Base-by-base conservation (phyloP, 2,113 vertebrate species). In the Puffinus mauretanicus region DNA sequence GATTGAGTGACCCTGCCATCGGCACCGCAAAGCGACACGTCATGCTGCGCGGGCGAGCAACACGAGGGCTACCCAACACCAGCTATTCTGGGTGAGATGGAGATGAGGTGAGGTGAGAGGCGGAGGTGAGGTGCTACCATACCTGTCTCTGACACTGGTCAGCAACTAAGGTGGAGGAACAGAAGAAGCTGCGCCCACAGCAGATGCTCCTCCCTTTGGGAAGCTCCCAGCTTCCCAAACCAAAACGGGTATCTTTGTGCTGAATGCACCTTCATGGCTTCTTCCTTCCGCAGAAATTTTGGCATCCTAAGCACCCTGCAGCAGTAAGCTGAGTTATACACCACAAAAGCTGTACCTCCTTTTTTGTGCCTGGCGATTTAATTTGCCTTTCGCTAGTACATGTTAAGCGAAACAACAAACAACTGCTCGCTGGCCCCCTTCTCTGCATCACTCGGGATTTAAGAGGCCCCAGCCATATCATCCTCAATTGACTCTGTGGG, bases 1-100 rank as follows among this genome's bases (percentile, higher is more conserved):
- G 47, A 38, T 5, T 0, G n/a, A 49, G 8, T 1, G 16, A 58
- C 34, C 71, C 44, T 26, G 57, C 32, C 30, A 20, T 13, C 0
- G 0, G 32, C 22, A 44, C 21, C 2, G 7, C 62, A 82, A 58
- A 46, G 55, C 1, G 3, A 51, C 71, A 58, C 0, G 1, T 13
- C 32, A 49, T 0, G 2, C n/a, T 29, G 54, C 7, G 30, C 54
- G 17, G 38, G 26, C 26, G 21, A 49, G 27, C 49, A 24, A 27
- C 47, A n/a, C 3, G 1, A 51, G 57, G 44, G 36, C 69, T 36
- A 19, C n/a, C 46, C 58, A 72, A 16, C 66, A 42, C 30, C 52
- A 32, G 25, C 52, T 32, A 4, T 11, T 32, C 58, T 26, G n/a
- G 54, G 67, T 13, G 22, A 57, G 61, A 75, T 25, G 11, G 47